Percentiles rank a stretch among this genome's conserved stretches.
Conservation (phyloP, 2,888 invertebrate genomes). For the Himalopsyche anomala region DNA sequence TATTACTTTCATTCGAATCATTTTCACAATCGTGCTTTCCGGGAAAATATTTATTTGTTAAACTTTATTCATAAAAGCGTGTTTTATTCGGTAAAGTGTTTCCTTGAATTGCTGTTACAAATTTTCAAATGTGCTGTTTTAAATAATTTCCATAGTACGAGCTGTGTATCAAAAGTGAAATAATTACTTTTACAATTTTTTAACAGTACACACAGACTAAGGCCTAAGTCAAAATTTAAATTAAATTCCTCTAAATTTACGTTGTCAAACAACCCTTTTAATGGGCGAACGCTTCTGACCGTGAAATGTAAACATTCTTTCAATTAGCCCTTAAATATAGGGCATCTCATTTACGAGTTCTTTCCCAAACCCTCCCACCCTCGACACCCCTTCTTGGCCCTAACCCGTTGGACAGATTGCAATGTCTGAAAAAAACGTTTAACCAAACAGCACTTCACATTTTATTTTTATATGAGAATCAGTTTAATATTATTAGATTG, state of each 20-base stretch:
- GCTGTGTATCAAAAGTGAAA: slow-evolving; percentile 12
- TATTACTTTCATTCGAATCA: no score
- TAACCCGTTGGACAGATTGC: neutral
- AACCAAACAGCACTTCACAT: neutral
- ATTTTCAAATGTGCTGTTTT: neutral
- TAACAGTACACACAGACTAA: neutral
- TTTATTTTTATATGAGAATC: no score
- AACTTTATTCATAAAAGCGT: neutral
- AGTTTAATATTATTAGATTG: no score
- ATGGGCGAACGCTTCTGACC: slow-evolving; percentile 53
- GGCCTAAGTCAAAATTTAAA: slow-evolving; percentile 2
- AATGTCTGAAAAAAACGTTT: neutral
- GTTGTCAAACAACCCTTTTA: slow-evolving; percentile 50
- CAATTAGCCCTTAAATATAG: slow-evolving; percentile 55
- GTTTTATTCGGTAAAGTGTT: neutral
- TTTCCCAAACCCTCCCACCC: neutral
- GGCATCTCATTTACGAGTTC: slow-evolving; percentile 35
- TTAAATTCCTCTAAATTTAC: slow-evolving; percentile 37
- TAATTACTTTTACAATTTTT: slow-evolving; percentile 28
- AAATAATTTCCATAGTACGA: neutral
- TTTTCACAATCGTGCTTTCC: neutral
- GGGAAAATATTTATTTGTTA: neutral
- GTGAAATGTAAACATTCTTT: slow-evolving; percentile 58
- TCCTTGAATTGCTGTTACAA: neutral
- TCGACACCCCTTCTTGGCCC: neutral